Evolutionary conservation across 1,140 invertebrate genomes (phyloP).

Genomic region (Nilaparvata lugens): DNA sequence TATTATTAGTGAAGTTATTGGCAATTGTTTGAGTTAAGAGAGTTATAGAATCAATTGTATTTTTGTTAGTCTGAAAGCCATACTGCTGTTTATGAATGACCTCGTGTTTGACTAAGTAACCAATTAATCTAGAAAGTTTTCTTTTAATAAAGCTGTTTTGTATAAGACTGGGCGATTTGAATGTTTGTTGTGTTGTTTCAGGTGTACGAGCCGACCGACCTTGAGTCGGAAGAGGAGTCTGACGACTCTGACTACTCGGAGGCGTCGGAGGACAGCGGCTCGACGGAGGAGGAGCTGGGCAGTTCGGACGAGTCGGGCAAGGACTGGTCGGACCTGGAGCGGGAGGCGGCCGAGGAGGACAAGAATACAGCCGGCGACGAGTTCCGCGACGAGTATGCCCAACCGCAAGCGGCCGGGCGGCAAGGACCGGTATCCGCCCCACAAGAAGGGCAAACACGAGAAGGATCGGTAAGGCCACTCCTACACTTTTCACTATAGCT

Average conservation of each 20-base stretch:
- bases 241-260: conserved; percentile 83
- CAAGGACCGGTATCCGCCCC: conserved; percentile 28
- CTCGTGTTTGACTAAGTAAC: no score
- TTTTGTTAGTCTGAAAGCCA: no score
- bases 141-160: no score
- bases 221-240: conserved; percentile 62
- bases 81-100: no score
- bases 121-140: no score
- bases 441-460: conserved; percentile 33
- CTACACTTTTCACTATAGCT: background rate
- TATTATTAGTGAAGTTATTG: no score
- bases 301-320: conserved; percentile 93
- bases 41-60: no score
- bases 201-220: conserved; percentile 62
- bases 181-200: no score
- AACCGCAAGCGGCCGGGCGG: conserved; percentile 41
- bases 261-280: conserved; percentile 70
- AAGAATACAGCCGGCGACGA: conserved; percentile 54
- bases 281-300: conserved; percentile 57
- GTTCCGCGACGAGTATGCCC: conserved; percentile 44
- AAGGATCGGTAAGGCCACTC: conserved; percentile 29
- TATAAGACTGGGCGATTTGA: no score
- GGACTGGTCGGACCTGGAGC: conserved; percentile 94
- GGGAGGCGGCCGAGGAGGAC: conserved; percentile 87
- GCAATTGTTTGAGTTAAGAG: no score